Evolutionary conservation across 2,113 vertebrate species (phyloP), one percentile per base, ranked within the genome.

Genomic region (Eurystomus gularis): DNA sequence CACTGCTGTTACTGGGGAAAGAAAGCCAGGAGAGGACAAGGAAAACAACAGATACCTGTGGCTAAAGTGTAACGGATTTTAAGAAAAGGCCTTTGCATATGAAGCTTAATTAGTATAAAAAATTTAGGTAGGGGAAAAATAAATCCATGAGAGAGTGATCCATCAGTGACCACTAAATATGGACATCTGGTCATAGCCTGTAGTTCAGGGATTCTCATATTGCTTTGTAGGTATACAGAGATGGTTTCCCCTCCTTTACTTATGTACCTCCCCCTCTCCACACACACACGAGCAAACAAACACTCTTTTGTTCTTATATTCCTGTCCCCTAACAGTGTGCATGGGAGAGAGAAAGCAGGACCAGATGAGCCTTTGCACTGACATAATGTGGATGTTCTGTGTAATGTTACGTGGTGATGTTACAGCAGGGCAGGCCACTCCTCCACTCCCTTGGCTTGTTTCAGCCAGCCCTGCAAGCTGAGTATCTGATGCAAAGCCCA

Each of bases 401-500:
- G 68, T 81, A 73, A n/a, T 40, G 66, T 92, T 83, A 51, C 1
- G 2, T 2, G 5, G 10, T 9, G 61, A 35, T 24, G 54, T 13
- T 39, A 37, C 2, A 73, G 68, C 58, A 40, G 31, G 49, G 24
- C 64, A 77, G 37, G 24, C 26, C 42, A 23, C 82, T 29, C 54
- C 70, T 48, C 60, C 1, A 6, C 70, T 57, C 4, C n/a, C 83
- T 1, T 0, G 10, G 21, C n/a, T 88, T 25, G 0, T 55, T 81
- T 55, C 88, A 71, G 55, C n/a, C 71, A 58, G 64, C 25, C 78
- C 58, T 73, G 82, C 37, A 46, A 66, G 37, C 54, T 10, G 26
- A 11, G 12, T 40, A 21, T 77, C 64, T 71, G 31, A 40, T 33
- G 29, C 42, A 88, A 88, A 81, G 33, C 55, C 37, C 14, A 3